Evolutionary conservation across 2,888 invertebrate species (phyloP).

Genomic region (Nesidiocoris tenuis): DNA sequence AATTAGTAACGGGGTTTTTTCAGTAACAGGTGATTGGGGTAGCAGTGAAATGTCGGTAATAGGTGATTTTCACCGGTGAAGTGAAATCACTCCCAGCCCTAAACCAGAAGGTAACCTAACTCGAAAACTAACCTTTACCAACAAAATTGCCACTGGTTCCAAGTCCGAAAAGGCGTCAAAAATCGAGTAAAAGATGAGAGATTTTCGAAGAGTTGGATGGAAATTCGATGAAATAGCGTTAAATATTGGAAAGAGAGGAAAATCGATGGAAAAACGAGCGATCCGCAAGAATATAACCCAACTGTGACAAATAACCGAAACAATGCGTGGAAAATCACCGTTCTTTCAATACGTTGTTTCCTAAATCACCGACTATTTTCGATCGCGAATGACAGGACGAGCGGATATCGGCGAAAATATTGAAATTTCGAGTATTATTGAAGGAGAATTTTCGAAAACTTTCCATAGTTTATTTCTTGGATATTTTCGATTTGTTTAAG

Average conservation of each 20-base stretch:
- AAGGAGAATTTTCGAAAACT: too few relatives aligned
- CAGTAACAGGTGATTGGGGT: too few relatives aligned
- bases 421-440: too few relatives aligned
- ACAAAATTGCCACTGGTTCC: neutral
- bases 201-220: neutral
- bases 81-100: too few relatives aligned
- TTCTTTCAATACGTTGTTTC: neutral
- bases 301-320: neutral
- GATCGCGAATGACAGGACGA: too few relatives aligned
- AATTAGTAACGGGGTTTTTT: too few relatives aligned
- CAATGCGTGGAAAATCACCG: neutral
- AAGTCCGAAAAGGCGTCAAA: constrained; percentile 1
- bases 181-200: neutral
- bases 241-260: neutral
- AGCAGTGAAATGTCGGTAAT: too few relatives aligned
- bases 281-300: neutral
- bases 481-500: too few relatives aligned
- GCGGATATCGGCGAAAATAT: too few relatives aligned
- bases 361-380: neutral
- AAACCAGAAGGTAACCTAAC: constrained; percentile 16
- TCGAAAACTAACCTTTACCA: neutral
- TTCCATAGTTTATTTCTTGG: too few relatives aligned
- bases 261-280: neutral
- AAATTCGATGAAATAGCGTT: too few relatives aligned
- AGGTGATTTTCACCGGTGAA: too few relatives aligned